Evolutionary conservation across 2,888 invertebrate genomes (phyloP), one percentile per base, ranked within the genome.

Genomic region (Keiferia lycopersicella): DNA sequence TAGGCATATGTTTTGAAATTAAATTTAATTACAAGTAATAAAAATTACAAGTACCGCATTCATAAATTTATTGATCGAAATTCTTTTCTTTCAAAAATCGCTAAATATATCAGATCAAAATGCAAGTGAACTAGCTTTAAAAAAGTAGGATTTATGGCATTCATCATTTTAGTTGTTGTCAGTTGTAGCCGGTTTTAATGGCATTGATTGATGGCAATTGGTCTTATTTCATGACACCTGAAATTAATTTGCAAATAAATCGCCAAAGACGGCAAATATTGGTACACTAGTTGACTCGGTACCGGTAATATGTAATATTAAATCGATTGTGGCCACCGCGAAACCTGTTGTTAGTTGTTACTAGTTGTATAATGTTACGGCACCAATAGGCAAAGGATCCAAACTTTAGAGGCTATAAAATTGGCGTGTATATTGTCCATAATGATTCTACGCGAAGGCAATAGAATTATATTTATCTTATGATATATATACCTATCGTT

Each of bases 361-460:
- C 34, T 34, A 34, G 34, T 66, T 66, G 59, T 66, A 66, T 61
- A 66, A 63, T 60, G 26, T 64, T 61, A 66, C 61, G 34, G 48
- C 61, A 61, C 26, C 50, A 34, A 45, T 60, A 60, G 6, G 61
- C 61, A 65, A 65, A 66, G 63, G 63, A 58, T 53, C 64, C 34
- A 50, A 51, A 48, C 14, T 61, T 56, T 16, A 38, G 45, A 30
- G 65, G 65, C 62, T 39, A 62, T 20, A n/a, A 45, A 62, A 30
- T 51, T 12, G 16, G 65, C 65, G 65, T 26, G 26, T 26, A 30
- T 26, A 2, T n/a, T n/a, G n/a, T n/a, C n/a, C n/a, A n/a, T n/a
- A 16, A 50, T 8, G 16, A 16, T 48, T 8, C 2, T 50, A 6
- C 11, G n/a, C 8, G 18, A 50, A 14, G 41, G 11, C 2, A 30